Evolutionary conservation across 1,140 invertebrate genomes (phyloP), one percentile per base, ranked within the genome.

Genomic region (Eurosta solidaginis): DNA sequence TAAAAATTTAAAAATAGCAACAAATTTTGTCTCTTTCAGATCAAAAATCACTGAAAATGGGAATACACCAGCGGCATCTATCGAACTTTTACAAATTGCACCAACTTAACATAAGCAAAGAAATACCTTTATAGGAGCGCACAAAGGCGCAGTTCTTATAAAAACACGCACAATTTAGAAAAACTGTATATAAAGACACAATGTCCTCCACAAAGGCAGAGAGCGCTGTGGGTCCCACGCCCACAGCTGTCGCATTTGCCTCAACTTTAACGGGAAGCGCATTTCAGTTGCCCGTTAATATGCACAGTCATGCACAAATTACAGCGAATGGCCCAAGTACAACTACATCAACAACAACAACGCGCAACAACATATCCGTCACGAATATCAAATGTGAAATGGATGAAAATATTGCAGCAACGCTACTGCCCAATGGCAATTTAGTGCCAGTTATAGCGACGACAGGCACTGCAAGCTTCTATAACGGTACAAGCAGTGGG

Each of bases 311-410:
- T 42, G 27, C 54, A 40, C 25, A 45, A 36, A 14, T 49, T 3
- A 63, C n/a, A 9, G 2, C 29, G 22, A 44, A 45, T 49, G 77
- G 42, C 29, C 76, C 76, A 74, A 54, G 63, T 27, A 76, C 63
- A 74, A 73, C 74, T n/a, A 52, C 59, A 27, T 80, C 81, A 3
- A 78, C 82, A 44, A 79, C 77, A 27, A 80, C 80, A 33, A 80
- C 80, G 0, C 79, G 86, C 2, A 84, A 86, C 78, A 88, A 88
- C 80, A 82, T 88, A 3, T 88, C 87, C 25, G 87, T 88, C 77
- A 88, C 87, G 27, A 88, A 85, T 77, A 88, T 88, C 17, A 88
- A 88, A 76, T 88, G 87, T 49, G 85, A 87, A 59, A 75, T 86
- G 68, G 84, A 87, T 29, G 84, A 85, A 29, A 25, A 40, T n/a